Percentiles rank a stretch among this genome's conserved stretches.
These are phyloP conservation scores for Scomber japonicus DNA, from an alignment of 2,113 vertebrate genomes.

Conservation along the genomic window DNA sequence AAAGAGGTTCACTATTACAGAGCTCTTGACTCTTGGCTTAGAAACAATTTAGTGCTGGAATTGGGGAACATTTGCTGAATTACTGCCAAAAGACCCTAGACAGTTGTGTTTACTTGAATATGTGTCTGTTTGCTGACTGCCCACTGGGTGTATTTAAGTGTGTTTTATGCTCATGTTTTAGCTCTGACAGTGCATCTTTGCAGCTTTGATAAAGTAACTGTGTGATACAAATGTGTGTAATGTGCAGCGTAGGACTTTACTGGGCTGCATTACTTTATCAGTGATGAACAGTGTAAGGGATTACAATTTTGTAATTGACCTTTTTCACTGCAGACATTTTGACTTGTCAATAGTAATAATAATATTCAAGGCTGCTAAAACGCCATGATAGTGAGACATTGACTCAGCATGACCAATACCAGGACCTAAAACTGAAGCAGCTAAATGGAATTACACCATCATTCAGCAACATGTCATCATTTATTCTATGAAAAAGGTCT, in stretches of 20 bases:
- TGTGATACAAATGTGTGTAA: not conserved
- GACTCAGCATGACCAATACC: too few species aligned
- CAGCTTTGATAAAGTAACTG: not conserved
- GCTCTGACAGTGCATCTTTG: not conserved
- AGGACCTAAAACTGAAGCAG: too few species aligned
- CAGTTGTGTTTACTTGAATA: not conserved
- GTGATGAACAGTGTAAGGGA: too few species aligned
- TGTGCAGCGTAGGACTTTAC: not conserved
- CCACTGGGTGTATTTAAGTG: not conserved
- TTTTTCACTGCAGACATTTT: too few species aligned
- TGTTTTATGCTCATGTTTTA: not conserved
- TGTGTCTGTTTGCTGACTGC: not conserved
- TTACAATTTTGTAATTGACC: too few species aligned
- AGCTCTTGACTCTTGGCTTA: conserved; percentile 13
- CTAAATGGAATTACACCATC: too few species aligned
- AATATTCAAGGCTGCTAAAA: too few species aligned
- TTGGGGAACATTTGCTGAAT: conserved; percentile 6
- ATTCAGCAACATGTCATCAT: too few species aligned
- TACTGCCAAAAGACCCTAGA: conserved; percentile 8
- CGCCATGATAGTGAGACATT: too few species aligned
- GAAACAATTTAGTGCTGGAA: conserved; percentile 22
- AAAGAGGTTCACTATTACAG: conserved; percentile 25
- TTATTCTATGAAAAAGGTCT: too few species aligned
- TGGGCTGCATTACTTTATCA: too few species aligned
- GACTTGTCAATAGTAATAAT: too few species aligned